phyloP scores from a whole-genome alignment of 2,797 vertebrate genomes.

The Melanotaenia trifasciata region DNA sequence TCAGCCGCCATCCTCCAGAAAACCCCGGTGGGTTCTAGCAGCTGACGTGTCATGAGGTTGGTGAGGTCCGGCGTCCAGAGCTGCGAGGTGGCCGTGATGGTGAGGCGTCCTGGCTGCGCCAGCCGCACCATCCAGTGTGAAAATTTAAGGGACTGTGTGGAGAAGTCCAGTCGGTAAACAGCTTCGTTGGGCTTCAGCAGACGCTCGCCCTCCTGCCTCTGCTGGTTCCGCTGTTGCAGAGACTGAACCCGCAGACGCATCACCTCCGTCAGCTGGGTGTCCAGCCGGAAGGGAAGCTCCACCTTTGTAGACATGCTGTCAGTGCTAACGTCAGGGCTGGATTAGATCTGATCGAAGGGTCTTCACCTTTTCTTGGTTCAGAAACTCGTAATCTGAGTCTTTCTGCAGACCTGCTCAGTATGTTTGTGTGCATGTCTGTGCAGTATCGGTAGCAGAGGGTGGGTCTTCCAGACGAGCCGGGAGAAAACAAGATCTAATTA shows the following conservation, averaged over 20 bases:
- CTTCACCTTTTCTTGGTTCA: conserved; percentile 7
- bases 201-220: conserved; percentile 90
- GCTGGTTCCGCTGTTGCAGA: conserved; percentile 86
- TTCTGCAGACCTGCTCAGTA: conserved; percentile 17
- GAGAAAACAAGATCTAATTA: conserved; percentile 66
- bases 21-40: conserved; percentile 89
- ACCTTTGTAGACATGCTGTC: conserved; percentile 70
- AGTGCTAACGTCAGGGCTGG: conserved; percentile 8
- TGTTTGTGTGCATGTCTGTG: conserved; percentile 11
- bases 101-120: conserved; percentile 82
- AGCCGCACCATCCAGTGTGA: conserved; percentile 85
- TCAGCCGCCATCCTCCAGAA: conserved; percentile 86
- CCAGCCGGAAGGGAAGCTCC: conserved; percentile 82
- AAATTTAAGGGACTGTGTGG: conserved; percentile 84
- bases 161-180: conserved; percentile 90
- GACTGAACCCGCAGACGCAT: conserved; percentile 90
- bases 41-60: conserved; percentile 92
- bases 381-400: conserved; percentile 1
- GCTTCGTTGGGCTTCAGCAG: conserved; percentile 86
- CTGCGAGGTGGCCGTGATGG: conserved; percentile 90
- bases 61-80: conserved; percentile 97
- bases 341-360: conserved; percentile 21
- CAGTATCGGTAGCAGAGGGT: conserved; percentile 21
- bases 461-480: conserved; percentile 39
- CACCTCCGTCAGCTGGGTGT: conserved; percentile 86